Percentiles rank a stretch among this genome's conserved stretches.
Conservation (phyloP, 2,888 invertebrate genomes). For the Drosophila kambysellisi region DNA sequence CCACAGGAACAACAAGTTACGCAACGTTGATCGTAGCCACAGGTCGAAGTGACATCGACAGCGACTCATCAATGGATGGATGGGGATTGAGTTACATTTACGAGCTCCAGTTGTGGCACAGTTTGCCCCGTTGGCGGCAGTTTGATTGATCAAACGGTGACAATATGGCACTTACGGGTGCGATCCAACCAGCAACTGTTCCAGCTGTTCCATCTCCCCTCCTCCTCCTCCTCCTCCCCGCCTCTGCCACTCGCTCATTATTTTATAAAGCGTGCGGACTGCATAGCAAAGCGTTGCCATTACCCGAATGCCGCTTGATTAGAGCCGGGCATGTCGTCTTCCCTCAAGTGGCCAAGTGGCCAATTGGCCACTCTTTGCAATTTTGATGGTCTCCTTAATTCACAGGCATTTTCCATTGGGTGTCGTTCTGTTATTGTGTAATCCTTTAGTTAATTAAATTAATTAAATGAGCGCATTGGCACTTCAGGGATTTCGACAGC, state of each 20-base stretch:
- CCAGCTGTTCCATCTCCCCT: slow-evolving; percentile 15
- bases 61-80: slow-evolving; percentile 63
- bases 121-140: slow-evolving; percentile 61
- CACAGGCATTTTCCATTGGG: slow-evolving; percentile 47
- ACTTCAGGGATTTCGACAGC: slow-evolving; percentile 63
- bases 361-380: slow-evolving; percentile 17
- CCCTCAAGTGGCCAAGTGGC: slow-evolving; percentile 1
- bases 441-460: slow-evolving; percentile 79
- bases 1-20: slow-evolving; percentile 79
- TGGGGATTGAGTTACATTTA: slow-evolving; percentile 77
- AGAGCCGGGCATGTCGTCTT: slow-evolving; percentile 33
- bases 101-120: slow-evolving; percentile 58
- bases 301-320: slow-evolving; percentile 79
- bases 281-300: slow-evolving; percentile 80
- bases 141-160: slow-evolving; percentile 82
- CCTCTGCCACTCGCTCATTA: slow-evolving; percentile 59
- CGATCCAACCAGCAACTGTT: slow-evolving; percentile 58
- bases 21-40: slow-evolving; percentile 51
- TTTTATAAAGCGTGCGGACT: slow-evolving; percentile 81
- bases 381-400: slow-evolving; percentile 46
- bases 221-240: background rate
- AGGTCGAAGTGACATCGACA: slow-evolving; percentile 22
- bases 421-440: slow-evolving; percentile 60
- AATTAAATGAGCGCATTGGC: slow-evolving; percentile 73
- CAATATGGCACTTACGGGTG: slow-evolving; percentile 83